phyloP scores from a whole-genome alignment of 2,113 vertebrate species.

The Propithecus coquereli region DNA sequence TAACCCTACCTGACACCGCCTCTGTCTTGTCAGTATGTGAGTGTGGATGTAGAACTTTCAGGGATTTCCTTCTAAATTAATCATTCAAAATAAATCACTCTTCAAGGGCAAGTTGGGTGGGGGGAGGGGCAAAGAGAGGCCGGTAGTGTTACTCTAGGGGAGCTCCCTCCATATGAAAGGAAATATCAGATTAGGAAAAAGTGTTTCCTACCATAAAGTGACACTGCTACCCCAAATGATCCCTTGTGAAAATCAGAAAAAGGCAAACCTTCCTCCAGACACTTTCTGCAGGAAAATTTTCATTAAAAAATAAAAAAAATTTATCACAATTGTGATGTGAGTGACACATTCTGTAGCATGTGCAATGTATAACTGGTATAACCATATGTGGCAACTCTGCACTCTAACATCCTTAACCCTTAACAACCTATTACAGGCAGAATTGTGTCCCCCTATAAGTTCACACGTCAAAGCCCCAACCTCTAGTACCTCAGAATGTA shows the following conservation, averaged over 20 bases:
- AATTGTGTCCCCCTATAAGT: background rate
- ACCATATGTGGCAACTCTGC: background rate
- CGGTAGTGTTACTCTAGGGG: background rate
- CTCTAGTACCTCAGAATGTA: background rate
- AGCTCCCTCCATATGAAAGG: background rate
- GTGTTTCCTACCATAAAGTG: background rate
- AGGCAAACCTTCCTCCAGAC: background rate
- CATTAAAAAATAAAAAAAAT: background rate
- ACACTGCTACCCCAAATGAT: background rate
- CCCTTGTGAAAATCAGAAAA: background rate
- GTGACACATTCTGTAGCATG: background rate
- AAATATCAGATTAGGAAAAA: background rate
- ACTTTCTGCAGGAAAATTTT: background rate
- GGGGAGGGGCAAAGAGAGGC: background rate
- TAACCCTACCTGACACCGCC: background rate
- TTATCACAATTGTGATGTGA: background rate
- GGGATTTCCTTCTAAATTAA: background rate
- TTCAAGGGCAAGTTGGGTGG: background rate
- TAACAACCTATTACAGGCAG: background rate
- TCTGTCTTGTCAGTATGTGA: background rate
- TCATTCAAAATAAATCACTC: background rate
- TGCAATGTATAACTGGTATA: background rate
- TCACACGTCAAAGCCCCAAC: background rate
- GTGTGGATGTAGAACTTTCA: background rate
- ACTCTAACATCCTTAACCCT: background rate